Conservation (phyloP, 2,797 vertebrate genomes). For the Loriculus beryllinus region DNA sequence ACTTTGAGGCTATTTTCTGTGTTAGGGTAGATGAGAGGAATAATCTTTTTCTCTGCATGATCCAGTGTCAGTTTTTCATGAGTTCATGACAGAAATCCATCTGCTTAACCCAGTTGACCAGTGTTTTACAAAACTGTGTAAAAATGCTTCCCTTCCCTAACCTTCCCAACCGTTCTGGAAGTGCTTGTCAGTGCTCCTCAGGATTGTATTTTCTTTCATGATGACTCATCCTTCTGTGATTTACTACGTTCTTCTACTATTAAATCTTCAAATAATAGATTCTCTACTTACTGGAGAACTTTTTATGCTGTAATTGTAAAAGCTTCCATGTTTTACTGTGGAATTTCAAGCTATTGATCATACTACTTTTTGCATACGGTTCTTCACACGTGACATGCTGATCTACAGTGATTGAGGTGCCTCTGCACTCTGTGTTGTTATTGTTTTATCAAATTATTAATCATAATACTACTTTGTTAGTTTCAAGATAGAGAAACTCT, state of each 20-base stretch:
- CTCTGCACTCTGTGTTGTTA: neutral
- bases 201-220: neutral
- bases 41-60: neutral
- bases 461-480: neutral
- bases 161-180: neutral
- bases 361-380: neutral
- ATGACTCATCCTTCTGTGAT: neutral
- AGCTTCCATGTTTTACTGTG: neutral
- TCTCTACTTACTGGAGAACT: neutral
- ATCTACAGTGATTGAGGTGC: neutral
- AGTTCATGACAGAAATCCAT: neutral
- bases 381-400: neutral
- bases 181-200: neutral
- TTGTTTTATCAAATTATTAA: neutral
- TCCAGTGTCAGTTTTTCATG: neutral
- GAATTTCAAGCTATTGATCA: neutral
- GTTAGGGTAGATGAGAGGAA: neutral
- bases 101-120: neutral
- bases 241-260: neutral
- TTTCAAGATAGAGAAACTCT: neutral
- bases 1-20: neutral
- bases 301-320: neutral
- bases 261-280: neutral
- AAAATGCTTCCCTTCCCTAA: neutral
- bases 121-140: neutral